Evolutionary conservation across 92 coral and sea anemone genomes (phyloP), one percentile per base, ranked within the genome.

Genomic region (Zoanthus gigantus): DNA sequence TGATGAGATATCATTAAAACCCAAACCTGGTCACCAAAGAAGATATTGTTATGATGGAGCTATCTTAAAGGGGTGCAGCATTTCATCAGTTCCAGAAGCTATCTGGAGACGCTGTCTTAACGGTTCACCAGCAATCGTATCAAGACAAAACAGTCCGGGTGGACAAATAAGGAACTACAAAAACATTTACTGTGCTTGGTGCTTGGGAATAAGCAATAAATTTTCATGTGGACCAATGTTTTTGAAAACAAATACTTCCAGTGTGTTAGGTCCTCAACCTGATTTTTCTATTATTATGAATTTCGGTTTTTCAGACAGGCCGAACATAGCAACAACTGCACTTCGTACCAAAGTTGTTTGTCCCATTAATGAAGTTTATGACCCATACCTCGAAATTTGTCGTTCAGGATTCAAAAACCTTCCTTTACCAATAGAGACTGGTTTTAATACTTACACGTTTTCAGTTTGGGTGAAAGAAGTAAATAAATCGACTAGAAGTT

Each of bases 151-250:
- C 5, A 75, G 7, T 6, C 8, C 69, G 46, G 30, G 9, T 32
- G 15, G 32, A 15, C 75, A 9, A 29, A 4, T 29, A 0, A 0
- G n/a, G 42, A 83, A 89, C 78, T 92, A 85, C 71, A 92, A 77
- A 67, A 92, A 92, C 78, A 66, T 79, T 11, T 82, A 88, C 31
- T 87, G 95, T 63, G 76, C 88, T 23, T 6, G 9, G 60, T 89
- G 92, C 66, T 68, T 72, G 31, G 2, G 46, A 65, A 80, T 57
- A 47, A 72, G 84, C 52, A 6, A 89, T 72, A 13, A 13, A 1
- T 44, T 46, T 69, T 84, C 86, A 86, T 86, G 56, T 90, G 93
- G 93, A 75, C 77, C 77, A 42, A 12, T 12, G 48, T 50, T 5
- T 7, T 9, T 6, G 0, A 10, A 5, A 32, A 10, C 9, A 11